Evolutionary conservation across 2,113 vertebrate genomes (phyloP).

Genomic region (Talpa occidentalis): DNA sequence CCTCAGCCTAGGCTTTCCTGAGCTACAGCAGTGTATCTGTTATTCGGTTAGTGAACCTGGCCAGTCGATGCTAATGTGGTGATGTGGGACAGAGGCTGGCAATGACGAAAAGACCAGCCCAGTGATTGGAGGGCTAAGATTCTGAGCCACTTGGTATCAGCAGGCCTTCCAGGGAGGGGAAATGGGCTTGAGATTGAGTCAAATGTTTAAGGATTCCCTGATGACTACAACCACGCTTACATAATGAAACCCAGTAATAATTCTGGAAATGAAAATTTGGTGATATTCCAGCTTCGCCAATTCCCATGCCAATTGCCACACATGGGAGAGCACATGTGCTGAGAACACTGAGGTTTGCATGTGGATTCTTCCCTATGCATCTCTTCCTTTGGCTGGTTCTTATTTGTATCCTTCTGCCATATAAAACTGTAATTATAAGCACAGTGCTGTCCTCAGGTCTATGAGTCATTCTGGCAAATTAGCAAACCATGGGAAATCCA

Average conservation of each 20-base stretch:
- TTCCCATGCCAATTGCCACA: not conserved
- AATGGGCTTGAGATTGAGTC: not conserved
- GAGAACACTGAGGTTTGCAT: not conserved
- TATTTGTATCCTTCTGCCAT: not conserved
- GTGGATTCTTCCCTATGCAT: not conserved
- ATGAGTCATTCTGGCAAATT: not conserved
- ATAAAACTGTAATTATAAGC: too few relatives aligned
- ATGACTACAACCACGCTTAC: not conserved
- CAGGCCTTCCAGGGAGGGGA: not conserved
- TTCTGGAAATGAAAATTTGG: not conserved
- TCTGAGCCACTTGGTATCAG: not conserved
- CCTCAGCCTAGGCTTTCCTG: not conserved
- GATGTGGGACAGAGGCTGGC: not conserved
- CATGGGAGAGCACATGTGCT: too few relatives aligned
- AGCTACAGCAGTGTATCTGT: not conserved
- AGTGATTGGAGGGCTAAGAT: not conserved
- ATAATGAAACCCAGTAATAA: not conserved
- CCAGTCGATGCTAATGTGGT: not conserved
- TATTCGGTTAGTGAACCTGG: not conserved
- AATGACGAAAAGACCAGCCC: not conserved
- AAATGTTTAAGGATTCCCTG: not conserved
- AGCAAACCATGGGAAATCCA: not conserved
- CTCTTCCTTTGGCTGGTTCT: not conserved
- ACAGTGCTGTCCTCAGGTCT: not conserved
- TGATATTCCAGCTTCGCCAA: not conserved